These are phyloP conservation scores for Zaprionus camerounensis DNA, from an alignment of 1,140 invertebrate genomes.

Conservation along the genomic window DNA sequence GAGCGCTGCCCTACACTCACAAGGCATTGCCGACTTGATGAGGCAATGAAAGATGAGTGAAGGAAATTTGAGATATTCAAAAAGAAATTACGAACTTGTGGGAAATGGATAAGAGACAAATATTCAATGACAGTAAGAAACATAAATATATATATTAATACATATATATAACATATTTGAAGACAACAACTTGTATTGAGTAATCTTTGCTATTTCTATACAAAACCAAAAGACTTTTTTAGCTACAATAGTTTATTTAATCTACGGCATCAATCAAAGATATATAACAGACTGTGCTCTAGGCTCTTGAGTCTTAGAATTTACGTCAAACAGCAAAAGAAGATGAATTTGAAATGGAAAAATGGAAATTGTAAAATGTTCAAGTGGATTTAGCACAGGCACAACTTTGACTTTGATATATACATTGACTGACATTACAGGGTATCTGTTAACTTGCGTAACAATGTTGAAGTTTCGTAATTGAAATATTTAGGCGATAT, in stretches of 20 bases:
- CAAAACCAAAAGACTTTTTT: too few species aligned
- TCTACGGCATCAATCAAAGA: neutral
- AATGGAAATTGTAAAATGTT: neutral
- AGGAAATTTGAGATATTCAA: neutral
- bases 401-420: neutral
- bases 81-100: neutral
- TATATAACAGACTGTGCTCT: neutral
- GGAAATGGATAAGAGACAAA: neutral
- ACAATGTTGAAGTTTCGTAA: neutral
- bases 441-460: neutral
- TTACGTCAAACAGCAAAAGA: neutral
- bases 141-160: neutral
- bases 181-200: neutral
- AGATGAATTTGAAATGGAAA: neutral
- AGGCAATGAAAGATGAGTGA: neutral
- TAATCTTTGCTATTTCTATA: too few species aligned
- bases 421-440: too few species aligned
- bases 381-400: neutral
- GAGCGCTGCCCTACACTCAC: constrained; percentile 1
- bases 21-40: neutral
- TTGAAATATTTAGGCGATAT: neutral
- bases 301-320: neutral
- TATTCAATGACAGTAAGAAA: neutral
- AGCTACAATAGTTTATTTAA: neutral
- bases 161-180: neutral